Conservation (phyloP, 2,797 vertebrate species). For the Acomys russatus region DNA sequence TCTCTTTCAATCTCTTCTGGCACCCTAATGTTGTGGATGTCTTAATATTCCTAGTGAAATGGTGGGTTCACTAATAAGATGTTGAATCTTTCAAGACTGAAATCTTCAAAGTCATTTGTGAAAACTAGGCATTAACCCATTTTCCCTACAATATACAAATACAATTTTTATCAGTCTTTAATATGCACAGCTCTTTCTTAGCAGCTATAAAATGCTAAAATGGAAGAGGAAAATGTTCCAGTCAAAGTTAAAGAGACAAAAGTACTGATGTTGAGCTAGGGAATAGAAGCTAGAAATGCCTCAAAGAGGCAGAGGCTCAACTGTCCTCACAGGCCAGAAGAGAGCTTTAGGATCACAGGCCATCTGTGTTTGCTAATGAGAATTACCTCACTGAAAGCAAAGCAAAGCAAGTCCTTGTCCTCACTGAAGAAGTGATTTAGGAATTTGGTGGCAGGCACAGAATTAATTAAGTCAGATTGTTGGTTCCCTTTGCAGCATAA, state of each 20-base stretch:
- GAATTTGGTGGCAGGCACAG: background rate
- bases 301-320: background rate
- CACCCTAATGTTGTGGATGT: background rate
- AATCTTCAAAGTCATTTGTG: constrained; percentile 23
- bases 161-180: constrained; percentile 19
- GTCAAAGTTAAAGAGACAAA: background rate
- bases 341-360: fast-evolving
- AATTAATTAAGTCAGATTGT: background rate
- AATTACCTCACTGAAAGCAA: background rate
- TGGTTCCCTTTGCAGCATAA: background rate
- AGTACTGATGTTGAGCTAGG: background rate
- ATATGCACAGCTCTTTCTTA: background rate
- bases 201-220: background rate
- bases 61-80: constrained; percentile 2
- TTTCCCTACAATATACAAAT: background rate
- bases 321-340: background rate
- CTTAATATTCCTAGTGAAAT: constrained; percentile 40
- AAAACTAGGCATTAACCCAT: background rate
- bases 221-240: background rate
- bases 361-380: background rate
- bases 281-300: background rate
- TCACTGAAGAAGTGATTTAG: background rate
- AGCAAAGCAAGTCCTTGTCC: background rate
- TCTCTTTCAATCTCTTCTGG: constrained; percentile 26
- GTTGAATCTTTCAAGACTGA: constrained; percentile 15